Base-by-base conservation (phyloP, 2,113 vertebrate species). In the Malurus elegans region DNA sequence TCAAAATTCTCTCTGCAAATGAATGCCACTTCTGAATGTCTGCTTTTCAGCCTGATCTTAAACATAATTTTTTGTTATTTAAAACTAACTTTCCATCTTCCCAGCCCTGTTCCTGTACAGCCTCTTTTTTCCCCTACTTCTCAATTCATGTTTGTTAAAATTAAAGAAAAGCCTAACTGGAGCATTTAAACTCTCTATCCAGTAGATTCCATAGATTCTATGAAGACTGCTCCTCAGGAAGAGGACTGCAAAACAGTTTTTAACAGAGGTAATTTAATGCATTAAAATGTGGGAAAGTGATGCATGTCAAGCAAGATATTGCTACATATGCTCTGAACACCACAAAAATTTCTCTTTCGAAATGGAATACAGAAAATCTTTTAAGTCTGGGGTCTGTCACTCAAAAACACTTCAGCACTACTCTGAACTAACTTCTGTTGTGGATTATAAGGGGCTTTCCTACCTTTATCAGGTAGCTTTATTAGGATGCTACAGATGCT, bases 191-290 rank as follows among this genome's bases (percentile, higher is more conserved):
- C 9, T 86, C 62, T 93, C 44, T 84, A 92, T 88, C 44, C 75
- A 38, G 2, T 15, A 48, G 38, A 15, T 36, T 3, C 10, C 66
- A 3, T 15, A 48, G 38, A 15, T 36, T 3, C 10, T 70, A 3
- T 16, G 54, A 8, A n/a, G 45, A 10, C 8, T 11, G 2, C 1
- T 53, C 0, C 6, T 18, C 23, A 11, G 50, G 54, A 70, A 57
- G 29, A 14, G 6, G 8, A 78, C 15, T 96, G 94, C 36, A 5
- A 51, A n/a, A 61, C 38, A 3, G 8, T 9, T 66, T 86, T 92
- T 53, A 88, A 60, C 5, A n/a, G 2, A 96, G 96, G 96, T 97
- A 97, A 96, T 67, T 23, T 62, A 73, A 57, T 24, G 12, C 50
- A 53, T 79, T 85, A 38, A 92, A 69, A 73, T 36, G 24, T n/a